These are phyloP conservation scores for Parnassius apollo DNA, from an alignment of 2,888 invertebrate species.

Conservation along the genomic window DNA sequence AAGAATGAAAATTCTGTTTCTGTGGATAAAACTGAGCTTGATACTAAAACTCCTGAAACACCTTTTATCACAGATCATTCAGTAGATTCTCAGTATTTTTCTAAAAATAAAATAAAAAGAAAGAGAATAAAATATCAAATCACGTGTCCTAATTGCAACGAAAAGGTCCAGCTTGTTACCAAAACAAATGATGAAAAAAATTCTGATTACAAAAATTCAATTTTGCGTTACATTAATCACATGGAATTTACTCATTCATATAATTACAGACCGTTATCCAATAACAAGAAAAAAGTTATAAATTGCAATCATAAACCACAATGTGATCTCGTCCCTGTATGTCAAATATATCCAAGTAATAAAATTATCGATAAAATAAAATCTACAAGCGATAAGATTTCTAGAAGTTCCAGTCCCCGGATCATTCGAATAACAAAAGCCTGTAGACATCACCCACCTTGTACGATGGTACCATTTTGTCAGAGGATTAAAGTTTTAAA, in stretches of 20 bases:
- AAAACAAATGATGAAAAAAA: slow-evolving; percentile 54
- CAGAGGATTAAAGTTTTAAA: slow-evolving; percentile 61
- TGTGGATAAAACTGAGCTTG: neutral
- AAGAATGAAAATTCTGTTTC: neutral
- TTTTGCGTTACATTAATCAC: slow-evolving; percentile 36
- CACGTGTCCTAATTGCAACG: slow-evolving; percentile 63
- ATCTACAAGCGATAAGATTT: slow-evolving; percentile 38
- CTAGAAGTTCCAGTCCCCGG: slow-evolving; percentile 44
- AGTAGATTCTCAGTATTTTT: slow-evolving; percentile 21
- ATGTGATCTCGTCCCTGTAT: slow-evolving; percentile 62
- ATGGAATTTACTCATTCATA: slow-evolving; percentile 40
- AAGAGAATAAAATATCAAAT: slow-evolving; percentile 47
- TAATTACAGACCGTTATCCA: slow-evolving; percentile 38
- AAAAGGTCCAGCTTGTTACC: slow-evolving; percentile 51
- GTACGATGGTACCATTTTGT: slow-evolving; percentile 70
- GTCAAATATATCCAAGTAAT: slow-evolving; percentile 56
- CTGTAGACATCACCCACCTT: slow-evolving; percentile 70
- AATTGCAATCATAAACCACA: slow-evolving; percentile 57
- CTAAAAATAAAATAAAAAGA: slow-evolving; percentile 35
- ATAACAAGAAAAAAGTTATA: slow-evolving; percentile 33
- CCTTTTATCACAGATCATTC: slow-evolving; percentile 22
- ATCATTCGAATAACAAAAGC: slow-evolving; percentile 67
- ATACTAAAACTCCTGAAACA: slow-evolving; percentile 20
- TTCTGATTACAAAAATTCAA: slow-evolving; percentile 40
- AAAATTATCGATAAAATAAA: slow-evolving; percentile 35